Evolutionary conservation across 2,113 vertebrate genomes (phyloP), one percentile per base, ranked within the genome.

Genomic region (Neodon shergylaensis): DNA sequence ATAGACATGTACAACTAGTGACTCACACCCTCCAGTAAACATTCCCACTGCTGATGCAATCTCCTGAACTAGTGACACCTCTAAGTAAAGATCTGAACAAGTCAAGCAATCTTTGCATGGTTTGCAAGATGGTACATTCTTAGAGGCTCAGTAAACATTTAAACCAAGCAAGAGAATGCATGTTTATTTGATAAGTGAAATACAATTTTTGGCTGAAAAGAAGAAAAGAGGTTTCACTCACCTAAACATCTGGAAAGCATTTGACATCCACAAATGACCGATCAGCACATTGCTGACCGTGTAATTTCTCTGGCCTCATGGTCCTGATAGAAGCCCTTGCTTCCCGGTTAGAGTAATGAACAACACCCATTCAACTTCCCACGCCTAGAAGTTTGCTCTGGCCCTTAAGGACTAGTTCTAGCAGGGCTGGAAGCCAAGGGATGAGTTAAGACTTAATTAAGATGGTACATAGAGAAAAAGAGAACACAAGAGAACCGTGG

Each of bases 361-460:
- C 10, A n/a, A 10, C 31, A 7, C 54, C 31, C 8, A 65, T 26
- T 1, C 26, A 63, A 33, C 3, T 36, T 81, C 58, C 39, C n/a
- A 61, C 17, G 13, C 21, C 44, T 7, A 28, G 10, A 61, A 77
- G 7, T 47, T 54, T 70, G 4, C 4, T 0, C 13, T 49, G n/a
- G 5, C 26, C 28, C 24, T 70, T 26, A 65, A n/a, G 77, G 33
- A 61, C 39, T 61, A 14, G 7, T 84, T 79, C 54, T 88, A 95
- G 26, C 49, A 84, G 58, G 31, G 4, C 36, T 72, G 14, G 73
- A 88, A 26, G 17, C 36, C 72, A 26, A 94, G 24, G 58, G 58
- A 84, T 78, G 81, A 94, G 77, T 72, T 86, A 84, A 44, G 61
- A 91, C 93, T 87, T 83, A 88, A 92, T 92, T 94, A 94, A 92